phyloP scores from a whole-genome alignment of 2,888 invertebrate genomes.

The Philaethria dido region DNA sequence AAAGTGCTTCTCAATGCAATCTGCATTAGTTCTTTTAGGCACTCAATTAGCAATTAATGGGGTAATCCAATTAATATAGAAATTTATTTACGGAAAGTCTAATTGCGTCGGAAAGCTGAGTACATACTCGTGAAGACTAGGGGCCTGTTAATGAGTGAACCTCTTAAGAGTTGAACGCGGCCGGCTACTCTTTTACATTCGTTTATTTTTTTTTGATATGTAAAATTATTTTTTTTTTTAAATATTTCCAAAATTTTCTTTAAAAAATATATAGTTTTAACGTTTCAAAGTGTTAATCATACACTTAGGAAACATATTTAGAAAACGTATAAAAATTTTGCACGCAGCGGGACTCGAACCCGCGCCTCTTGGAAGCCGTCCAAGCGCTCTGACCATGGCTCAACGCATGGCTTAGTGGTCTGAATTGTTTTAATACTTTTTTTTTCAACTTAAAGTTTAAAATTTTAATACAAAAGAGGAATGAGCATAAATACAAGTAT shows the following conservation, averaged over 20 bases:
- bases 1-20: neutral
- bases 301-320: no score
- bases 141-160: slow-evolving; percentile 46
- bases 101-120: slow-evolving; percentile 44
- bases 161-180: slow-evolving; percentile 29
- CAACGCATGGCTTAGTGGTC: no score
- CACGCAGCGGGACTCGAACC: no score
- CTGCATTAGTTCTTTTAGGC: slow-evolving; percentile 2
- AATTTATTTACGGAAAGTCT: slow-evolving; percentile 51
- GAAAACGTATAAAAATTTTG: no score
- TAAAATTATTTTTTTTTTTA: neutral
- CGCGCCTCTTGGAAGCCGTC: no score
- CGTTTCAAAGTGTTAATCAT: no score
- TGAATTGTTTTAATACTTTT: no score
- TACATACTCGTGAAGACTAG: slow-evolving; percentile 43
- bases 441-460: no score
- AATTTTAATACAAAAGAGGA: no score
- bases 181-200: slow-evolving; percentile 15
- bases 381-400: no score
- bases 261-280: neutral
- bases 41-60: slow-evolving; percentile 16
- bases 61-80: slow-evolving; percentile 44
- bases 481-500: no score
- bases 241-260: neutral
- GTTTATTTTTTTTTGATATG: slow-evolving; percentile 13